Base-by-base conservation (phyloP, 2,797 vertebrate species). In the Diplodus sargus region DNA sequence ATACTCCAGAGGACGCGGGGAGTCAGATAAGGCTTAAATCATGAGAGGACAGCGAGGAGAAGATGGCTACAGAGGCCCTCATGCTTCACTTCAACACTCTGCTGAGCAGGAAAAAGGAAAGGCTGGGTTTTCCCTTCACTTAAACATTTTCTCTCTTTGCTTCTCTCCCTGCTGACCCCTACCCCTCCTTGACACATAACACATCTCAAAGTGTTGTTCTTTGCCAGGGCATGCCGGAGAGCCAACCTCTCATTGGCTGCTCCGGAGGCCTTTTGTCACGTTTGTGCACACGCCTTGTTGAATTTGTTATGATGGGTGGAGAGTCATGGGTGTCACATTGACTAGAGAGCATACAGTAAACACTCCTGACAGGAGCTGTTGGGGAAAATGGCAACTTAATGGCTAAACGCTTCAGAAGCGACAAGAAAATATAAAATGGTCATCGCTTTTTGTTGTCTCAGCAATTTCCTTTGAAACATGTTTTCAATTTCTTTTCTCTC, bases 21-120 rank as follows among this genome's bases (percentile, higher is more conserved):
- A 82, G 68, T 83, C 84, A 65, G 84, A 91, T 85, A 74, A 85
- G 75, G 56, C 84, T 86, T 90, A 84, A 91, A 90, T 92, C 83
- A 93, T 23, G 71, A 81, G 74, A 85, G 56, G 75, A 76, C 67
- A 59, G 81, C 20, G 10, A 34, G 61, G 66, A 67, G 82, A 67
- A 68, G 73, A 76, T 77, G 56, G 68, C 22, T 63, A 78, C 42
- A 34, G 66, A 71, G 64, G 54, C 47, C 43, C 62, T 57, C 25
- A 20, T 48, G 82, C 72, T 76, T 79, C 58, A 73, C 66, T 74
- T 78, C 49, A 61, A 74, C 66, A 74, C 63, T 18, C 20, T 3
- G 45, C 64, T 66, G 73, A 81, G 70, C 79, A 74, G 22, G 48
- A 69, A 78, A 78, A 76, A 34, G n/a, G 28, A 77, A 15, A 43